A percentile compares a stretch with the other conserved stretches of the same genome.
Evolutionary conservation across 2,888 invertebrate species (phyloP).

Genomic region (Dasysyrphus albostriatus): DNA sequence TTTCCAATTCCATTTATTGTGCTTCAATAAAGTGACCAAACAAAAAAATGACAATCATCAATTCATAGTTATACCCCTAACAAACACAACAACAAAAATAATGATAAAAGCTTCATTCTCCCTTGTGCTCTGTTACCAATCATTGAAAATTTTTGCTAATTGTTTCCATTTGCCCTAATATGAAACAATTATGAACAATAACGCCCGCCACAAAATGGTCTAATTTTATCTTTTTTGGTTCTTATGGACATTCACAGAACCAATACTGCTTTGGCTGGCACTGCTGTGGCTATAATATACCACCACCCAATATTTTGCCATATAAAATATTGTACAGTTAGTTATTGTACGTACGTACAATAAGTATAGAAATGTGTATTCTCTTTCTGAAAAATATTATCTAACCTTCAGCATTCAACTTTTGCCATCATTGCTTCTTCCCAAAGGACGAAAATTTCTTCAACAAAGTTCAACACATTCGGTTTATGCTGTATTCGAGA

Average conservation of each 20-base stretch:
- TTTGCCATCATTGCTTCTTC: constrained; percentile 3
- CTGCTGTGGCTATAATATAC: neutral
- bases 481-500: neutral
- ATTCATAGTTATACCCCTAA: constrained; percentile 20
- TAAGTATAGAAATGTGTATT: neutral
- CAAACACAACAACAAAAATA: constrained; percentile 18
- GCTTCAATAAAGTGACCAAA: constrained; percentile 1
- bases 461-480: constrained; percentile 54
- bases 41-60: neutral
- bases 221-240: constrained; percentile 66
- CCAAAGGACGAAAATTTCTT: constrained; percentile 29
- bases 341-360: neutral
- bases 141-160: constrained; percentile 72
- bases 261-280: constrained; percentile 1
- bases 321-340: constrained; percentile 26
- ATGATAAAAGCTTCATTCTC: constrained; percentile 51
- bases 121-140: constrained; percentile 57
- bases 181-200: constrained; percentile 74
- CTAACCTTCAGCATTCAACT: constrained; percentile 52
- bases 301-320: constrained; percentile 21
- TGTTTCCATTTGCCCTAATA: constrained; percentile 71
- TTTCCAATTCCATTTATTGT: constrained; percentile 19
- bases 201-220: constrained; percentile 70
- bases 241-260: constrained; percentile 50
- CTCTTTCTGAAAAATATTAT: constrained; percentile 40